phyloP scores from a whole-genome alignment of 2,113 vertebrate genomes.

The Oncorhynchus nerka region DNA sequence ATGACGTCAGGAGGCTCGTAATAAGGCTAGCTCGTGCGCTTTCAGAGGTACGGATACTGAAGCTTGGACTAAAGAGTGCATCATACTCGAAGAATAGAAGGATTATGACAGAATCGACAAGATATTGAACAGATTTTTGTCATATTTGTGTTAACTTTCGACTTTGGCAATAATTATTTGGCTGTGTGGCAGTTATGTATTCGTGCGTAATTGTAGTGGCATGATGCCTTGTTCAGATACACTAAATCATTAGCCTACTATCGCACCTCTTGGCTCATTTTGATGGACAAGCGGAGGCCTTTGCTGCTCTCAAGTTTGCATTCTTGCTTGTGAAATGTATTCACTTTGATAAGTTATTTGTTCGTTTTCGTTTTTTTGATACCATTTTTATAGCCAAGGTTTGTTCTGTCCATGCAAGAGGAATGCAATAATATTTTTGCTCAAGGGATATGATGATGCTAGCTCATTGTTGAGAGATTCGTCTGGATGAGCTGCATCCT shows the following conservation, averaged over 20 bases:
- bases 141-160: conserved; percentile 3
- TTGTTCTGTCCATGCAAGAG: conserved; percentile 33
- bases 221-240: background rate
- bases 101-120: conserved; percentile 36
- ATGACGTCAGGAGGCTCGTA: conserved; percentile 70
- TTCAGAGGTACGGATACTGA: conserved; percentile 69
- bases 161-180: background rate
- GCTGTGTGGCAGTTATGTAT: background rate
- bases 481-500: conserved; percentile 47
- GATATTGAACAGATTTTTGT: conserved; percentile 20
- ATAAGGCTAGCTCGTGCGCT: conserved; percentile 63
- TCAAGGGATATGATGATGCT: conserved; percentile 36
- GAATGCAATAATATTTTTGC: background rate
- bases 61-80: conserved; percentile 47
- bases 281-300: conserved; percentile 13
- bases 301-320: conserved; percentile 24
- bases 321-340: conserved; percentile 33
- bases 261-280: conserved; percentile 32
- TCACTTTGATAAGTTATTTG: background rate
- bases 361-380: background rate
- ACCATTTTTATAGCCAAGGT: conserved; percentile 14
- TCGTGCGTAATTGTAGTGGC: background rate
- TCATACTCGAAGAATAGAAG: conserved; percentile 4
- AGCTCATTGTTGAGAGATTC: conserved; percentile 21
- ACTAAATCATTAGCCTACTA: background rate